Evolutionary conservation across 2,113 vertebrate genomes (phyloP).

Genomic region (Nanger granti): DNA sequence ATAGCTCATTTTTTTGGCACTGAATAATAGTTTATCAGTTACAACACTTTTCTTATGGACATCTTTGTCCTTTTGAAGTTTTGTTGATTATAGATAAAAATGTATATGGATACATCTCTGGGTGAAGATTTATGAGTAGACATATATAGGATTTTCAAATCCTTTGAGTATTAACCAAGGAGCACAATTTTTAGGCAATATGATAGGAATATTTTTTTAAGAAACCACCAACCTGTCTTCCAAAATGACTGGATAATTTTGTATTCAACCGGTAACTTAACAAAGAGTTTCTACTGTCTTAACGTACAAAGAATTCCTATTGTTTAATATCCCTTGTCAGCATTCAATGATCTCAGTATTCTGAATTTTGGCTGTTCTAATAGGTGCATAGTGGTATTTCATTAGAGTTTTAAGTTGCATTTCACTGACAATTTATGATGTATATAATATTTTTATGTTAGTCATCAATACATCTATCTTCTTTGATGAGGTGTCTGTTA

Average conservation of each 20-base stretch:
- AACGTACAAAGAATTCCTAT: not conserved
- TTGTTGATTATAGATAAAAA: not conserved
- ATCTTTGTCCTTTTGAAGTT: not conserved
- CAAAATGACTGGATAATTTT: not conserved
- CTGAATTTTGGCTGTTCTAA: not conserved
- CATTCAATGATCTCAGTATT: not conserved
- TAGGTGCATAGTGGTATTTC: not conserved
- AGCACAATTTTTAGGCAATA: not conserved
- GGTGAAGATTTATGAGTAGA: not conserved
- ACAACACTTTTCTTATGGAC: not conserved
- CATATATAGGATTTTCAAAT: not conserved
- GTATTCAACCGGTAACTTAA: not conserved
- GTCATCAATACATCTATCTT: not conserved
- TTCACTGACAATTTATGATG: not conserved
- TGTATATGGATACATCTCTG: not conserved
- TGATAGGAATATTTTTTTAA: not conserved
- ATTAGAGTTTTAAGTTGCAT: not conserved
- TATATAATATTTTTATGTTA: not conserved
- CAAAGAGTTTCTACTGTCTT: not conserved
- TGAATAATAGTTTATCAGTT: not conserved
- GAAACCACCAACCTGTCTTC: not conserved
- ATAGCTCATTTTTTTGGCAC: not conserved
- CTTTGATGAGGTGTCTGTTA: not conserved
- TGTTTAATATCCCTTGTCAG: not conserved
- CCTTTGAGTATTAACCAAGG: not conserved